Evolutionary conservation across 2,888 invertebrate genomes (phyloP), one percentile per base, ranked within the genome.

Genomic region (Cheilosia soror): DNA sequence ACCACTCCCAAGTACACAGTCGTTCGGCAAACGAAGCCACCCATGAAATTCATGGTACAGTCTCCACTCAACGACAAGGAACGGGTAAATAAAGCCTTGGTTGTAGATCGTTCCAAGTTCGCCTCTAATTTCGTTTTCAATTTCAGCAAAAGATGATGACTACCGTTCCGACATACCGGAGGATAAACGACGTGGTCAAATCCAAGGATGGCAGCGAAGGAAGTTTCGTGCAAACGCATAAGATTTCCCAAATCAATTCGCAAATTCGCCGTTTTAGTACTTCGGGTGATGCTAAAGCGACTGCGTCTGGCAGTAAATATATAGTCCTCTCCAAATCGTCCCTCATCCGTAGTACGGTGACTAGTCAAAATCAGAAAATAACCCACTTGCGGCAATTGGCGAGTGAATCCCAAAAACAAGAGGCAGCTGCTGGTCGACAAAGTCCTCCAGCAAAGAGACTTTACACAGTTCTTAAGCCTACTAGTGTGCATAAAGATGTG

Each of bases 221-320:
- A 58, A 79, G 51, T 69, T 31, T 7, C 20, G 33, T 87, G 11
- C 89, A 88, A 0, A 89, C 90, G 75, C 90, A 90, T 75, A 89
- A 90, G 58, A 88, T 91, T 2, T 89, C 89, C 1, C 90, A 91
- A 88, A 89, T 90, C 49, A 91, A 91, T 71, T 81, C 89, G 2
- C 89, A 91, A 87, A 88, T 91, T 13, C 89, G 89, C 60, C 87
- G 89, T n/a, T 72, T 90, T 51, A 76, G 88, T 0, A 78, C 80
- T 5, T 25, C 75, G 9, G 80, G 82, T 6, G 87, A 90, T 13
- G 81, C 87, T 0, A 90, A 90, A 57, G 88, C 87, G 55, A 73
- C 89, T 29, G 37, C 83, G 1, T 33, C 81, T 5, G 85, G 79
- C 15, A 90, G 88, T 15, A 89, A 89, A 63, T 88, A 90, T 11